Base-by-base conservation (phyloP, 2,888 invertebrate species). In the Agrochola lota region DNA sequence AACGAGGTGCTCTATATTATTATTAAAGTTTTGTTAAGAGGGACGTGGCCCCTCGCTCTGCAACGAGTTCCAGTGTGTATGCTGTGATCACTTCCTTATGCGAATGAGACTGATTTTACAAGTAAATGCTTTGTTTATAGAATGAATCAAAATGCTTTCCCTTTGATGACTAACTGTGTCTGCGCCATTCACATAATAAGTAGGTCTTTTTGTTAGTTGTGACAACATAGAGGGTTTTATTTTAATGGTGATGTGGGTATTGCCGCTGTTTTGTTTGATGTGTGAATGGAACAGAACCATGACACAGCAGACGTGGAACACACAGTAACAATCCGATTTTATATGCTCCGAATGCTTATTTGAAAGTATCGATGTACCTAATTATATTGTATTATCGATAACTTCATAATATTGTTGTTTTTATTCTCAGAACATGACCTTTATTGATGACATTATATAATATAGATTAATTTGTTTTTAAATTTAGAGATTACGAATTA, bases 1-100 rank as follows among this genome's bases (percentile, higher is more conserved):
- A 95, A 92, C 92, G 92, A 95, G 96, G 96, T 96, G 96, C 96
- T 96, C 94, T 96, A 95, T 94, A 90, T 94, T 94, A 90, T 94
- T 93, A 91, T 94, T 93, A 94, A 94, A 91, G 92, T 96, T 95
- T 92, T 91, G 94, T 95, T 94, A 88, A 90, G 95, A 93, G 95
- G 95, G 95, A 91, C 94, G 90, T 90, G 94, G 94, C 93, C 95
- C 94, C 95, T 95, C 94, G 93, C 91, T 92, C 94, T 94, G 94
- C 95, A 95, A 95, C 95, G 96, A 95, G 94, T 95, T 96, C 96
- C 96, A 95, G 96, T 96, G 95, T 94, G 95, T 94, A 94, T 95
- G 96, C 96, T 96, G 96, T 96, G 96, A 96, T 95, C 95, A 96
- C 95, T 96, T 96, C 96, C 96, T 96, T 96, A 96, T 96, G 96